These are phyloP conservation scores for Odontothrips loti DNA, from an alignment of 2,888 invertebrate genomes.

Conservation along the genomic window DNA sequence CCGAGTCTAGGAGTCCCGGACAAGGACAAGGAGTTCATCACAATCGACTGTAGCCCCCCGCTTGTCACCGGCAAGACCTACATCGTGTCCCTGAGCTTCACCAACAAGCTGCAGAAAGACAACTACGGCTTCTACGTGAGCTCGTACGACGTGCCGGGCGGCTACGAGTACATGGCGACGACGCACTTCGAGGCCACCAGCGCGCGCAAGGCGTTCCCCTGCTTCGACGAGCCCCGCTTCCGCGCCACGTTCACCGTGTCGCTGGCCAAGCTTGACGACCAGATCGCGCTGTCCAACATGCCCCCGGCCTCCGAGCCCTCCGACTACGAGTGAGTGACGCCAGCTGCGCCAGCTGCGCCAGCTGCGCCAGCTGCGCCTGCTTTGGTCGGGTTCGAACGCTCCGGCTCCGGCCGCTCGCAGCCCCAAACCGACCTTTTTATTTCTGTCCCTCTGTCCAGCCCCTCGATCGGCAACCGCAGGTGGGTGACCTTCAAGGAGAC, in stretches of 20 bases:
- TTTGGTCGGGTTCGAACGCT: too few species aligned
- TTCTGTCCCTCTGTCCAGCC: not conserved
- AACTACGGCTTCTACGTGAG: constrained; percentile 12
- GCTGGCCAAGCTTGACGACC: not conserved
- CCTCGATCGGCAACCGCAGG: not conserved
- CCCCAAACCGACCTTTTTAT: too few species aligned
- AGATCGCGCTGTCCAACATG: constrained; percentile 14
- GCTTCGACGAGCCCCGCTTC: not conserved
- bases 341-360: too few species aligned
- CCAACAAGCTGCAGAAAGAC: not conserved
- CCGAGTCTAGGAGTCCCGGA: not conserved
- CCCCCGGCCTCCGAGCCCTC: not conserved
- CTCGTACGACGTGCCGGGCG: not conserved
- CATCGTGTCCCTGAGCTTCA: not conserved
- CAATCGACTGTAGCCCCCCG: not conserved
- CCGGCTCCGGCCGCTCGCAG: not conserved
- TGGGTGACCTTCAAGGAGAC: not conserved
- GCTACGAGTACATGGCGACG: not conserved
- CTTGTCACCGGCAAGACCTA: not conserved
- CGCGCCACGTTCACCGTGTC: constrained; percentile 1
- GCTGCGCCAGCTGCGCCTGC: too few species aligned
- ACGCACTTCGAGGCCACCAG: constrained; percentile 13
- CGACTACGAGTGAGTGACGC: constrained; percentile 4
- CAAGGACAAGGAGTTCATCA: not conserved
- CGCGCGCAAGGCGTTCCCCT: constrained; percentile 11